Conservation (phyloP, 2,888 invertebrate genomes). For the Boloria selene region DNA sequence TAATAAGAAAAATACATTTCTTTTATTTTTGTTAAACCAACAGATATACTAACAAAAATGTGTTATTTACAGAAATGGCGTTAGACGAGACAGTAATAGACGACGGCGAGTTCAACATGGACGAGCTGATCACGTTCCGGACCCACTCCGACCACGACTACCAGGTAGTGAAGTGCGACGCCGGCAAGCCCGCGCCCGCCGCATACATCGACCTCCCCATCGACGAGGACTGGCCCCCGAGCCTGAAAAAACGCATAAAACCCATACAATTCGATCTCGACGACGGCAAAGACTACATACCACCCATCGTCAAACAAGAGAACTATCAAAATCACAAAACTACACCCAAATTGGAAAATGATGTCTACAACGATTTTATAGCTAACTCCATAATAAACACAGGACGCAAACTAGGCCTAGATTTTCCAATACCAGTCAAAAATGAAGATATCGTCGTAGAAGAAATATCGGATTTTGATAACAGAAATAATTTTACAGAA, state of each 20-base stretch:
- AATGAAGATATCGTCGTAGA: conserved; percentile 70
- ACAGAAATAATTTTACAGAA: conserved; percentile 66
- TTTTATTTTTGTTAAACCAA: not conserved
- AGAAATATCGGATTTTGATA: conserved; percentile 69
- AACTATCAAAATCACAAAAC: conserved; percentile 67
- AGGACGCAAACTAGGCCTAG: conserved; percentile 68
- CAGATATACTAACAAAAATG: not conserved
- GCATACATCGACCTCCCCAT: conserved; percentile 82
- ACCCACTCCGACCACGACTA: conserved; percentile 77
- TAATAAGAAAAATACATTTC: not conserved
- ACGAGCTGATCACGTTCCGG: conserved; percentile 82
- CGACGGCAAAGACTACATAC: conserved; percentile 67
- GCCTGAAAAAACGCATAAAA: conserved; percentile 75
- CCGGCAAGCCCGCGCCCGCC: conserved; percentile 55
- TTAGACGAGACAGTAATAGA: conserved; percentile 79
- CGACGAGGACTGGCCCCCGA: conserved; percentile 84
- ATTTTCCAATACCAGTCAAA: conserved; percentile 67
- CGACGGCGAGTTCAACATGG: conserved; percentile 83
- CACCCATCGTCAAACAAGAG: conserved; percentile 70
- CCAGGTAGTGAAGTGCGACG: conserved; percentile 67
- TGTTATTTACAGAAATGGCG: conserved; percentile 60
- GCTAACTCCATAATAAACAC: conserved; percentile 64
- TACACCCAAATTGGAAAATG: conserved; percentile 56
- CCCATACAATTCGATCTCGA: conserved; percentile 70
- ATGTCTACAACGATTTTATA: conserved; percentile 55